Evolutionary conservation across 2,113 vertebrate genomes (phyloP), one percentile per base, ranked within the genome.

Genomic region (Illadopsis cleaveri): DNA sequence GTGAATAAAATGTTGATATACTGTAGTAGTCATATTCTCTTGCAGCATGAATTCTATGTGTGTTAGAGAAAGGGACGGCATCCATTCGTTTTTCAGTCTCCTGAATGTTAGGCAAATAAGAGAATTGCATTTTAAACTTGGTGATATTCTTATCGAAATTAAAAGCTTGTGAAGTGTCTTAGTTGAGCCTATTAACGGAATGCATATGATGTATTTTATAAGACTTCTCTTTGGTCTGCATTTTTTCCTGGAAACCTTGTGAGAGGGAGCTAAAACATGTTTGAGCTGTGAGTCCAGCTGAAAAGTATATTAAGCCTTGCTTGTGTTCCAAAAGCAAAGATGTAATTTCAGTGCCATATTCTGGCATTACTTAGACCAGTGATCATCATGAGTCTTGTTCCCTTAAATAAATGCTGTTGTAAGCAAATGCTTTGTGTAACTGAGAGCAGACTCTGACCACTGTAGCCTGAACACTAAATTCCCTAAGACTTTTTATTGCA

Each of bases 1-100:
- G 65, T 54, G 91, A 97, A 96, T 89, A 94, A 97, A 97, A 97
- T 95, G 90, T 79, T 73, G 73, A 78, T 97, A 58, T 96, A 73
- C 47, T 50, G 72, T 51, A 37, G 84, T 80, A 72, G 82, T 92
- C 61, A 20, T 93, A 87, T 53, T 82, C 89, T 92, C 79, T 62
- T 94, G 56, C 47, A 81, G 62, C n/a, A 16, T 47, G 56, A 91
- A 92, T 97, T 95, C 33, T 83, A 25, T 38, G 71, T 86, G 75
- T 10, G 5, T 89, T 66, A 58, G 45, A 93, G 62, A 89, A 85
- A 91, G 77, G 66, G 68, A 65, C 13, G 44, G 7, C 22, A 68
- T 48, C 21, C 6, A 2, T 90, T 96, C 24, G 33, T 38, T 75
- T 76, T 69, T 72, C n/a, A 54, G 70, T 50, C 54, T 91, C 64